phyloP scores from a whole-genome alignment of 2,888 invertebrate genomes.

The Pristionchus arcanus region DNA sequence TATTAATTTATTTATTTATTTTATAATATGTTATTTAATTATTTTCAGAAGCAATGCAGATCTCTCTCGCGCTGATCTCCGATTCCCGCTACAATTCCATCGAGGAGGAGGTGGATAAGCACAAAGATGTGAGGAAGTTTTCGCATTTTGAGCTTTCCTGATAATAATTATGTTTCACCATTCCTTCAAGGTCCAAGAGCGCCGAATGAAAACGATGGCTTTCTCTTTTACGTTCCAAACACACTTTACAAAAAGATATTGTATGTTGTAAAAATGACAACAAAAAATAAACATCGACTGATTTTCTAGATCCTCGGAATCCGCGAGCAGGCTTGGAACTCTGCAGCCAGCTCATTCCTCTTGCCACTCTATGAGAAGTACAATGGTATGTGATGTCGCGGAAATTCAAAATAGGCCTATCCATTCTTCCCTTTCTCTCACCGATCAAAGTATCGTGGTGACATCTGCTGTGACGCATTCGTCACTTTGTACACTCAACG shows the following conservation, averaged over 20 bases:
- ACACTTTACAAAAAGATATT: too few relatives aligned
- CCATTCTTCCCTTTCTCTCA: background rate
- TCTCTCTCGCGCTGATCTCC: slow-evolving; percentile 76
- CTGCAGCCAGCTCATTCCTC: slow-evolving; percentile 64
- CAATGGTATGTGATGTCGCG: background rate
- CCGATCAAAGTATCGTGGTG: background rate
- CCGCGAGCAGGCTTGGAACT: slow-evolving; percentile 65
- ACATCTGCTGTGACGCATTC: too few relatives aligned
- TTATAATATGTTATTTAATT: background rate
- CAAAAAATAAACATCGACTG: too few relatives aligned
- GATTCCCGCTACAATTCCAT: slow-evolving; percentile 76
- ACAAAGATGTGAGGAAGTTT: slow-evolving; percentile 62
- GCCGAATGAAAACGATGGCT: too few relatives aligned
- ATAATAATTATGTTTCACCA: background rate
- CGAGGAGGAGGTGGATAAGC: slow-evolving; percentile 72
- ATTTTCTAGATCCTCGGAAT: slow-evolving; percentile 50
- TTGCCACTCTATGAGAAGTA: slow-evolving; percentile 66
- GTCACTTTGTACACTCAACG: too few relatives aligned
- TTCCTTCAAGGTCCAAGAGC: background rate
- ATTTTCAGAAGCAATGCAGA: slow-evolving; percentile 75
- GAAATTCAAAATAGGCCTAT: too few relatives aligned
- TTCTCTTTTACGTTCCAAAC: too few relatives aligned
- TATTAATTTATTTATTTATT: background rate
- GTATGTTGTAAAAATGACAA: too few relatives aligned
- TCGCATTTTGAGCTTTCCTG: too few relatives aligned